Percentiles rank a stretch among this genome's conserved stretches.
Conservation (phyloP, 2,113 vertebrate species). For the Colossoma macropomum region DNA sequence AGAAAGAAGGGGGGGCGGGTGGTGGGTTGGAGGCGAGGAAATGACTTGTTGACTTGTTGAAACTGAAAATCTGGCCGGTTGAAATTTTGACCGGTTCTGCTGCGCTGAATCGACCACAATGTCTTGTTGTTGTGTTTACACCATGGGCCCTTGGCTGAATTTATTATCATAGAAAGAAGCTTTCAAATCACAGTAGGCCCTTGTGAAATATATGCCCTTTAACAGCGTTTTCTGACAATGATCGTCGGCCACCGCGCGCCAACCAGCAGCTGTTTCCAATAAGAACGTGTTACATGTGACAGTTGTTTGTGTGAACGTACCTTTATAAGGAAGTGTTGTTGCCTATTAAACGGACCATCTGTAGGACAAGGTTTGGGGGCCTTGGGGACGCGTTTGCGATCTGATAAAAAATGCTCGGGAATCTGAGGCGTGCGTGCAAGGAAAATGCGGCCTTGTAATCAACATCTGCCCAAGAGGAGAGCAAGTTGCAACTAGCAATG, state of each 20-base stretch:
- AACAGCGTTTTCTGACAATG: slow-evolving; percentile 22
- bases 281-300: slow-evolving; percentile 57
- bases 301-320: slow-evolving; percentile 60
- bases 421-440: slow-evolving; percentile 24
- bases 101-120: not conserved
- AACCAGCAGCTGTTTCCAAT: slow-evolving; percentile 58
- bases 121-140: slow-evolving; percentile 3
- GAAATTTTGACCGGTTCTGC: not conserved
- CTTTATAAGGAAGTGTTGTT: slow-evolving; percentile 55
- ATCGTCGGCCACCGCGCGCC: slow-evolving; percentile 41
- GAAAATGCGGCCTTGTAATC: slow-evolving; percentile 34
- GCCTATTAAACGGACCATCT: slow-evolving; percentile 59
- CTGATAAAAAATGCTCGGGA: slow-evolving; percentile 48
- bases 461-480: slow-evolving; percentile 51
- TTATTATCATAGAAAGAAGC: slow-evolving; percentile 15
- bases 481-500: slow-evolving; percentile 37
- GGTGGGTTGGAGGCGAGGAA: not conserved
- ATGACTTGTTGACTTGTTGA: slow-evolving; percentile 32
- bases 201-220: slow-evolving; percentile 34
- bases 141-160: not conserved
- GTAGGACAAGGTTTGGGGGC: slow-evolving; percentile 54
- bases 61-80: slow-evolving; percentile 24
- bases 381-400: slow-evolving; percentile 44
- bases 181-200: slow-evolving; percentile 27
- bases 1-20: not conserved